phyloP scores from a whole-genome alignment of 2,113 vertebrate species.

The Leptodactylus fuscus region DNA sequence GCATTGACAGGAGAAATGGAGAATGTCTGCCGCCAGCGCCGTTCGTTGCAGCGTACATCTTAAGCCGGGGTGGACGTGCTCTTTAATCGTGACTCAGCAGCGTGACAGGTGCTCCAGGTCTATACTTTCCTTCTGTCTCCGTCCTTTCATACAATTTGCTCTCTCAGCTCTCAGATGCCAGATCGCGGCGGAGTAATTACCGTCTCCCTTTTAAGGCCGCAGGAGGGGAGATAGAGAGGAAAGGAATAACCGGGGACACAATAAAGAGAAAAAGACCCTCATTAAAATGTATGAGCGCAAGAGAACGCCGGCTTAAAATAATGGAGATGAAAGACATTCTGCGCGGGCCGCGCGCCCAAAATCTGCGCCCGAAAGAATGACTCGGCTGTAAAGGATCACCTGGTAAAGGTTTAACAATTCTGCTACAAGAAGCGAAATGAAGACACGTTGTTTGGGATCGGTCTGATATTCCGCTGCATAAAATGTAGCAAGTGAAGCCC shows the following conservation, averaged over 20 bases:
- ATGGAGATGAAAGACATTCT: conserved; percentile 30
- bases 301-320: conserved; percentile 44
- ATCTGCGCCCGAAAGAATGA: background rate
- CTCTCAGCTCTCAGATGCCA: conserved; percentile 30
- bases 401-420: background rate
- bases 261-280: conserved; percentile 5
- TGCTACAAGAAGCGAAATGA: background rate
- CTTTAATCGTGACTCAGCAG: background rate
- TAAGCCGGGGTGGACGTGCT: background rate
- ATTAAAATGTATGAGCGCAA: conserved; percentile 22
- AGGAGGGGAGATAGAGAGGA: conserved; percentile 5
- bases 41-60: background rate
- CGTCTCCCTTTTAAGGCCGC: conserved; percentile 11
- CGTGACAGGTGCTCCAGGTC: conserved; percentile 23
- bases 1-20: background rate
- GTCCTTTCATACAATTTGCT: conserved; percentile 33
- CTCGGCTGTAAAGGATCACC: background rate
- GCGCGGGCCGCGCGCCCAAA: background rate
- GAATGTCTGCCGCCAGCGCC: background rate
- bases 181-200: conserved; percentile 37
- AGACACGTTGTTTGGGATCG: background rate
- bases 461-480: background rate
- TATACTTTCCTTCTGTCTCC: background rate
- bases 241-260: background rate
- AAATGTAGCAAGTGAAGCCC: background rate